phyloP scores from a whole-genome alignment of 2,797 vertebrate genomes.

The Enteromius fasciolatus region DNA sequence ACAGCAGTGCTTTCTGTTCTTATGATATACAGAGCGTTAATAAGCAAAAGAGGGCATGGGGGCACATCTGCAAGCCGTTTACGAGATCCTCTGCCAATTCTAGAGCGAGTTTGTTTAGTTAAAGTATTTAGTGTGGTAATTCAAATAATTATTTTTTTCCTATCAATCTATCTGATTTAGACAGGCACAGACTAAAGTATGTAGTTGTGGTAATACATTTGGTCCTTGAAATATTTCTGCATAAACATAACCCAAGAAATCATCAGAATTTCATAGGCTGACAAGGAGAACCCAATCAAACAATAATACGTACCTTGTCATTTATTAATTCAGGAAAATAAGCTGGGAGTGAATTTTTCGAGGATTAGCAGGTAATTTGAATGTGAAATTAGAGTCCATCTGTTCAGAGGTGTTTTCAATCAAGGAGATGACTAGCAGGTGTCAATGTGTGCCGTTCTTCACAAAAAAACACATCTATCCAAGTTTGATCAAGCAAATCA shows the following conservation, averaged over 20 bases:
- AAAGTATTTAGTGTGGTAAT: slow-evolving; percentile 5
- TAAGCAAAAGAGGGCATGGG: slow-evolving; percentile 2
- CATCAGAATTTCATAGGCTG: too few relatives aligned
- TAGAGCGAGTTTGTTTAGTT: slow-evolving; percentile 25
- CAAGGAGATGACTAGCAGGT: background rate
- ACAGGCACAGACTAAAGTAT: too few relatives aligned
- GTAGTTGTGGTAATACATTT: too few relatives aligned
- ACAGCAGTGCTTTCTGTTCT: slow-evolving; percentile 18
- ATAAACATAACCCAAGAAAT: too few relatives aligned
- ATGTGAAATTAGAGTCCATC: background rate
- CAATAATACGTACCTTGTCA: too few relatives aligned
- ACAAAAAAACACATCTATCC: background rate
- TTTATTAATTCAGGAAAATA: background rate
- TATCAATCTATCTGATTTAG: background rate
- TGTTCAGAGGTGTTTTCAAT: too few relatives aligned
- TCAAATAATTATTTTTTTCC: background rate
- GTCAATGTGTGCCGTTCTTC: background rate
- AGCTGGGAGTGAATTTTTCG: background rate
- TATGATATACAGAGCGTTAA: slow-evolving; percentile 21
- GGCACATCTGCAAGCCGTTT: slow-evolving; percentile 12
- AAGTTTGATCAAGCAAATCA: background rate
- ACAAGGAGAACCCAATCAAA: too few relatives aligned
- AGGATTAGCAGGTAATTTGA: background rate
- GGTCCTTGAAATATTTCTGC: too few relatives aligned
- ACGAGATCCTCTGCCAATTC: slow-evolving; percentile 12